Base-by-base conservation (phyloP, 2,797 vertebrate genomes). In the Trichosurus vulpecula region DNA sequence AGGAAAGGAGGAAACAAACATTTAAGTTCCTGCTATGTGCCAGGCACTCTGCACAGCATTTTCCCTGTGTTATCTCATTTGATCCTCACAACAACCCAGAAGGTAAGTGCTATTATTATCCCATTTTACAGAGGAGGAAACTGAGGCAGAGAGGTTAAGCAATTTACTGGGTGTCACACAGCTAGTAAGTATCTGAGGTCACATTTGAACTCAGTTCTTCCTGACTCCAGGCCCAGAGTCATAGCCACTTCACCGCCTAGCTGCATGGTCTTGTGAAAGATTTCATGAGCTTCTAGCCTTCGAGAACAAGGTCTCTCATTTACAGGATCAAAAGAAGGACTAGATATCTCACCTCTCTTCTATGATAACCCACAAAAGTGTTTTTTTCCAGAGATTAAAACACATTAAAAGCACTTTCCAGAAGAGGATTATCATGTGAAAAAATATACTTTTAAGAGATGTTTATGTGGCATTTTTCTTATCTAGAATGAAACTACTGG, bases 381-480 rank as follows among this genome's bases (percentile, higher is more conserved):
- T n/a, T 56, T 52, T 8, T 92, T 94, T 95, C 66, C 51, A 90
- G 52, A 94, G 90, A 74, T 96, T 81, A 93, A 13, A 51, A 81
- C 14, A 9, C 57, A n/a, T n/a, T n/a, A n/a, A 74, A 41, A 58
- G 95, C 52, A 93, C 0, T 31, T 93, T 94, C 29, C 93, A 35
- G 92, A 94, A 93, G 16, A 25, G 92, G 92, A 47, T 29, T 54
- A 93, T 90, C 16, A 87, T 47, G 47, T 90, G 3, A 19, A 9
- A 52, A 91, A 94, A 5, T 54, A 58, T 16, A 58, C 90, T 54
- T 96, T 74, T 95, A 90, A 4, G 58, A 13, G 31, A 92, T 35
- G 30, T 8, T 91, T 94, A 93, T 0, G 22, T 6, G 0, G 0
- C 19, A 41, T n/a, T 74, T 61, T 90, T 41, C 10, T 96, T 91